Percentiles rank a stretch among this genome's conserved stretches.
These are phyloP conservation scores for Calliopsis andreniformis DNA, from an alignment of 1,140 invertebrate genomes.

Conservation along the genomic window DNA sequence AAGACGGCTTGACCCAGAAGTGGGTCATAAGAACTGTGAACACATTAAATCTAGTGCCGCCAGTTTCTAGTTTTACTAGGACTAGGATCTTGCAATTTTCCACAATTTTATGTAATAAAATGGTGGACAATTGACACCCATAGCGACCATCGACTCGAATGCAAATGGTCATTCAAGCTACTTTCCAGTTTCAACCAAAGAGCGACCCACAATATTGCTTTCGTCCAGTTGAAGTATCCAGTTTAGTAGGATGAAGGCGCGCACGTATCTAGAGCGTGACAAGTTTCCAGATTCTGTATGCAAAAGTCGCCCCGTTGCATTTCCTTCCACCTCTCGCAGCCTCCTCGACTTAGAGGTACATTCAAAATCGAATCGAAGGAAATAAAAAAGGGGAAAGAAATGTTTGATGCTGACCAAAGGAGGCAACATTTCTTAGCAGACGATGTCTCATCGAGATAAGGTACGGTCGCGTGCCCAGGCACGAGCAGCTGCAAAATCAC, in stretches of 20 bases:
- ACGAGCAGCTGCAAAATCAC: slow-evolving; percentile 72
- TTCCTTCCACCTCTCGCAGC: slow-evolving; percentile 61
- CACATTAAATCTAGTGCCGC: too few species aligned
- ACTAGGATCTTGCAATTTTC: too few species aligned
- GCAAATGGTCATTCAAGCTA: slow-evolving; percentile 2
- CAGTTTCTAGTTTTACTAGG: too few species aligned
- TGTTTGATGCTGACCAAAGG: not conserved
- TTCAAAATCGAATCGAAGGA: not conserved
- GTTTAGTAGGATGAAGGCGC: slow-evolving; percentile 73
- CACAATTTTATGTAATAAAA: too few species aligned
- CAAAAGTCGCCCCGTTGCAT: slow-evolving; percentile 55
- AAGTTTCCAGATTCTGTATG: slow-evolving; percentile 64
- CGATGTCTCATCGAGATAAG: not conserved
- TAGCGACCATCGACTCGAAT: not conserved
- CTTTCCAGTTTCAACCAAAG: slow-evolving; percentile 52
- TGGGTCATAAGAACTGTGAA: too few species aligned
- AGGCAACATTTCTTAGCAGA: slow-evolving; percentile 1
- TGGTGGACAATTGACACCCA: too few species aligned
- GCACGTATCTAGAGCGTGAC: slow-evolving; percentile 71
- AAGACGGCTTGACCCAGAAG: too few species aligned
- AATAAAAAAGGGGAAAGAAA: not conserved
- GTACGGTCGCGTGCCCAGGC: slow-evolving; percentile 29
- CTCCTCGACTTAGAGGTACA: not conserved
- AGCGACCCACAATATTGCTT: slow-evolving; percentile 48
- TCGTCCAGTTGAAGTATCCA: slow-evolving; percentile 66